phyloP scores from a whole-genome alignment of 2,888 invertebrate species.

The Chesias legatella region DNA sequence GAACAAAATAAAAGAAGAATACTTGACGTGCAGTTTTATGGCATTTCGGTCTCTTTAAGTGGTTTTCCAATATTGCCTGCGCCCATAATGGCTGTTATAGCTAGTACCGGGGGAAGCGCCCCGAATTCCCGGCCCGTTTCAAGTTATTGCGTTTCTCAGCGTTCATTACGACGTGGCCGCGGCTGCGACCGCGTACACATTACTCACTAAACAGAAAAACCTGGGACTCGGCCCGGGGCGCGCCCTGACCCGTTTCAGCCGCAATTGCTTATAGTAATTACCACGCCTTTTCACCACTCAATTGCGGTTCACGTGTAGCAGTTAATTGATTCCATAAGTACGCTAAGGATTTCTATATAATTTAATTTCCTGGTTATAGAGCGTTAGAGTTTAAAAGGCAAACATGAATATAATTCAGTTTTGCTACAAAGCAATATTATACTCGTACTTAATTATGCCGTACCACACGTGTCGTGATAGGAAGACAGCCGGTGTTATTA shows the following conservation, averaged over 20 bases:
- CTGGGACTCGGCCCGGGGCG: constrained; percentile 14
- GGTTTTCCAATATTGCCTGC: constrained; percentile 1
- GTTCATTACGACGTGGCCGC: constrained; percentile 28
- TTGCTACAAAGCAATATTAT: too few relatives aligned
- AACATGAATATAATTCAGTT: too few relatives aligned
- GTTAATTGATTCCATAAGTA: too few relatives aligned
- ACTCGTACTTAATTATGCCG: too few relatives aligned
- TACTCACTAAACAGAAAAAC: constrained; percentile 3
- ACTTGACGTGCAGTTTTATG: background rate
- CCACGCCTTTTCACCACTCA: background rate
- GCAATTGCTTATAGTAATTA: constrained; percentile 13
- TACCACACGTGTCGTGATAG: too few relatives aligned
- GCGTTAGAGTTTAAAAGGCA: too few relatives aligned
- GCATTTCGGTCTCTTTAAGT: constrained; percentile 1
- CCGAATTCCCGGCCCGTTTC: constrained; percentile 37
- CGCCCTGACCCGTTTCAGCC: constrained; percentile 29
- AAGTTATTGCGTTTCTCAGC: constrained; percentile 40
- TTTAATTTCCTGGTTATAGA: too few relatives aligned
- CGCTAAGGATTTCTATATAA: too few relatives aligned
- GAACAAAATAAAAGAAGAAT: background rate
- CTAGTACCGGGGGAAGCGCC: constrained; percentile 25
- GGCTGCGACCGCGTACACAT: constrained; percentile 17
- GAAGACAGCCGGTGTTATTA: too few relatives aligned
- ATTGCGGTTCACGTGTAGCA: too few relatives aligned
- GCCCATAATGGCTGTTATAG: constrained; percentile 20